Conservation (phyloP, 2,113 vertebrate genomes). For the Pteropus alecto region DNA sequence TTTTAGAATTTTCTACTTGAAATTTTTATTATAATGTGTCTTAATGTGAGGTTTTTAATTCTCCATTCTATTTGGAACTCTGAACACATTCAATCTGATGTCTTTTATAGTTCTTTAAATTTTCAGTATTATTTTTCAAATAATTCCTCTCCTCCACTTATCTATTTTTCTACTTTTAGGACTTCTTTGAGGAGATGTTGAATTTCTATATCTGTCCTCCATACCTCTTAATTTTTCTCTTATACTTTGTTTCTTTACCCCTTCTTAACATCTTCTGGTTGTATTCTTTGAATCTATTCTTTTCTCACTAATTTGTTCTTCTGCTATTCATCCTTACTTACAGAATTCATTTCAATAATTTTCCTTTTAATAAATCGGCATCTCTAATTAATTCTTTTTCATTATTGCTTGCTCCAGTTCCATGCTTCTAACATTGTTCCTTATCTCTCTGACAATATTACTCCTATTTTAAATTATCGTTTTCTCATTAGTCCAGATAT, state of each 20-base stretch:
- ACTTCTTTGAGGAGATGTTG: neutral
- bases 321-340: too few species aligned
- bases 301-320: too few species aligned
- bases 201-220: neutral
- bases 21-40: neutral
- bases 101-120: neutral
- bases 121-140: neutral
- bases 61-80: neutral
- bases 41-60: neutral
- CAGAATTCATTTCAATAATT: too few species aligned
- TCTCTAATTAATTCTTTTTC: neutral
- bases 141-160: neutral
- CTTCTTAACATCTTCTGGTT: neutral
- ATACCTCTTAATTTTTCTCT: neutral
- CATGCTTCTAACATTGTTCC: neutral
- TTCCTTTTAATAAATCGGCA: neutral
- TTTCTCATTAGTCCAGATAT: neutral
- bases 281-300: neutral
- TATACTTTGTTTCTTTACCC: neutral
- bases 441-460: neutral
- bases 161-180: neutral
- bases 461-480: neutral
- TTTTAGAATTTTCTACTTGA: neutral
- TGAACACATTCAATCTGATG: neutral
- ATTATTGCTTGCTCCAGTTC: neutral